Evolutionary conservation across 1,140 invertebrate species (phyloP).

Genomic region (Drosophila insularis): DNA sequence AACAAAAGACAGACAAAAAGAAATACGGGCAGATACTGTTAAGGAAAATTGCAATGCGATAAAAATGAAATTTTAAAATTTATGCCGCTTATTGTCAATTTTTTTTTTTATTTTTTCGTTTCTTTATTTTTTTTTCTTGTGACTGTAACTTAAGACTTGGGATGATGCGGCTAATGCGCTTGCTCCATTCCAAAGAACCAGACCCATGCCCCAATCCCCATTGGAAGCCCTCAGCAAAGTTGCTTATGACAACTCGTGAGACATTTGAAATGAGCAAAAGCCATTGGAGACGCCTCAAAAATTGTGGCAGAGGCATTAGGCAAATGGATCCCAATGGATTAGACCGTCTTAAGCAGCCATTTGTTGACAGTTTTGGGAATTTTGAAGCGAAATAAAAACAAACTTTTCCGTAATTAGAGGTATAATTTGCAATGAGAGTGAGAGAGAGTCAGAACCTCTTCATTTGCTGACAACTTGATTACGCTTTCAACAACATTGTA

Average conservation of each 20-base stretch:
- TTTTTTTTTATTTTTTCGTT: slow-evolving; percentile 8
- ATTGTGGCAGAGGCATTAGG: slow-evolving; percentile 70
- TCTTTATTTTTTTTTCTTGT: slow-evolving; percentile 19
- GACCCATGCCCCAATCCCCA: no score
- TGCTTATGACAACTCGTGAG: slow-evolving; percentile 76
- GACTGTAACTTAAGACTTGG: slow-evolving; percentile 57
- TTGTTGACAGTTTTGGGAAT: slow-evolving; percentile 69
- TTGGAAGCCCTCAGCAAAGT: slow-evolving; percentile 27
- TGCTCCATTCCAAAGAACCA: slow-evolving; percentile 6
- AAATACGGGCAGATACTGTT: slow-evolving; percentile 30
- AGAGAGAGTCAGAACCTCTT: not conserved
- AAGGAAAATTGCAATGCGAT: slow-evolving; percentile 74
- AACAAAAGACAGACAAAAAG: slow-evolving; percentile 5
- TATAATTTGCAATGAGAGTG: slow-evolving; percentile 58
- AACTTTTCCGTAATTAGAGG: slow-evolving; percentile 65
- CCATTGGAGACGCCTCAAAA: slow-evolving; percentile 30
- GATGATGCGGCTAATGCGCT: slow-evolving; percentile 53
- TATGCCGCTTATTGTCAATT: slow-evolving; percentile 77
- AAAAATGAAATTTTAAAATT: slow-evolving; percentile 81
- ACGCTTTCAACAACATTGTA: slow-evolving; percentile 79
- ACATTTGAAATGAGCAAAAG: slow-evolving; percentile 68
- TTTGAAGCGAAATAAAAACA: slow-evolving; percentile 38
- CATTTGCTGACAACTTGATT: slow-evolving; percentile 72
- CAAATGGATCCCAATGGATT: slow-evolving; percentile 75
- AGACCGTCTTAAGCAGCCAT: slow-evolving; percentile 35